These are phyloP conservation scores for Porites divaricata DNA, from an alignment of 92 coral and sea anemone genomes.

Conservation along the genomic window DNA sequence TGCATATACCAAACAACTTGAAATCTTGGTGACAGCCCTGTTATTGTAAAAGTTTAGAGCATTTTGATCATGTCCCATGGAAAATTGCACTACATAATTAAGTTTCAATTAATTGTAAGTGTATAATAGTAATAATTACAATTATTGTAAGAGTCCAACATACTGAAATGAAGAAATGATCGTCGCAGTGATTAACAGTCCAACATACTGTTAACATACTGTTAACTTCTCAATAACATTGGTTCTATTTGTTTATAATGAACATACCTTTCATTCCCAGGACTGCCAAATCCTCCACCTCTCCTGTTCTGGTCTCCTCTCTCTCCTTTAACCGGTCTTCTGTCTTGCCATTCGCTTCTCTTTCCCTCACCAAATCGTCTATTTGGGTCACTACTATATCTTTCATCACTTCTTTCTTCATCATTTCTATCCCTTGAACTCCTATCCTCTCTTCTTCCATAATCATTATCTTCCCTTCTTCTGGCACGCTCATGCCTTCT, in stretches of 20 bases:
- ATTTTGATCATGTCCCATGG: no score
- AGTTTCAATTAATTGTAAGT: no score
- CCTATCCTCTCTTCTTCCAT: constrained; percentile 27
- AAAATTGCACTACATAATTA: no score
- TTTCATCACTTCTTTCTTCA: constrained; percentile 11
- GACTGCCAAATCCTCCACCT: constrained; percentile 38
- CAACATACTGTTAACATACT: neutral
- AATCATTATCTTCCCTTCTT: constrained; percentile 26
- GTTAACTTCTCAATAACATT: neutral
- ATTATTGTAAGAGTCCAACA: no score
- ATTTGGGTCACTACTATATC: constrained; percentile 5
- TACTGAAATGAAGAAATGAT: no score
- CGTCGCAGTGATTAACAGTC: no score
- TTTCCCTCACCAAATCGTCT: constrained; percentile 21
- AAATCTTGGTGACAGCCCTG: no score
- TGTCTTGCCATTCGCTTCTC: constrained; percentile 18
- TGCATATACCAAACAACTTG: no score
- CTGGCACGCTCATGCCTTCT: constrained; percentile 19
- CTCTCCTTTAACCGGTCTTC: neutral
- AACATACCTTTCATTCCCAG: constrained; percentile 17
- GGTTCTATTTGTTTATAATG: neutral
- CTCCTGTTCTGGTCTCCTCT: constrained; percentile 8
- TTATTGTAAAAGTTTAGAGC: no score
- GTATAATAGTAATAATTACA: no score
- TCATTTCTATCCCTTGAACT: constrained; percentile 17